Base-by-base conservation (phyloP, 92 coral and sea anemone genomes). In the Desmophyllum pertusum region DNA sequence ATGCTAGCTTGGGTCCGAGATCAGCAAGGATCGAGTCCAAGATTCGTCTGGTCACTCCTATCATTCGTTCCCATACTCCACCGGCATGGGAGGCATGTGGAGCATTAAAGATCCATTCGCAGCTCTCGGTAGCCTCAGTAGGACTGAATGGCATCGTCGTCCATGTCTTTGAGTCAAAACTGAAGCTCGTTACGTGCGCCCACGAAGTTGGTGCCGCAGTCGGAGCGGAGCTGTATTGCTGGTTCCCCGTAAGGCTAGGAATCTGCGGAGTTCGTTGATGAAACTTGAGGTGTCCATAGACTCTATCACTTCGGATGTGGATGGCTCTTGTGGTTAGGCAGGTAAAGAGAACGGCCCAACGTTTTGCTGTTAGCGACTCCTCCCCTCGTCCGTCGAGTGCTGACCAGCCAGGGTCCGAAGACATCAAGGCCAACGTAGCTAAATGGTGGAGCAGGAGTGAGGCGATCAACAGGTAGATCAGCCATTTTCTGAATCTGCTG, bases 301-400 rank as follows among this genome's bases (percentile, higher is more conserved):
- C 42, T 90, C 91, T 13, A 87, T 69, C 8, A 91, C 31, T 65
- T 91, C 91, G 11, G n/a, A 83, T 91, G 68, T 80, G 88, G n/a
- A 86, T 82, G 39, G 78, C 78, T n/a, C n/a, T n/a, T n/a, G n/a
- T n/a, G n/a, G n/a, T n/a, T n/a, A n/a, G n/a, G n/a, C n/a, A n/a
- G n/a, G n/a, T n/a, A n/a, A n/a, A n/a, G n/a, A n/a, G n/a, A n/a
- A n/a, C n/a, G n/a, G n/a, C n/a, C n/a, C n/a, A n/a, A n/a, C n/a
- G n/a, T n/a, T n/a, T n/a, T n/a, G n/a, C n/a, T n/a, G n/a, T n/a
- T n/a, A n/a, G n/a, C n/a, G 30, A 68, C n/a, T 14, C 86, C 78
- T 70, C 66, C 86, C 37, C 86, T 82, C 7, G 86, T 82, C 11
- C 70, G 62, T 1, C 29, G 81, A 7, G 86, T 29, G 31, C 78